Evolutionary conservation across 2,113 vertebrate genomes (phyloP).

Genomic region (Tragelaphus scriptus): DNA sequence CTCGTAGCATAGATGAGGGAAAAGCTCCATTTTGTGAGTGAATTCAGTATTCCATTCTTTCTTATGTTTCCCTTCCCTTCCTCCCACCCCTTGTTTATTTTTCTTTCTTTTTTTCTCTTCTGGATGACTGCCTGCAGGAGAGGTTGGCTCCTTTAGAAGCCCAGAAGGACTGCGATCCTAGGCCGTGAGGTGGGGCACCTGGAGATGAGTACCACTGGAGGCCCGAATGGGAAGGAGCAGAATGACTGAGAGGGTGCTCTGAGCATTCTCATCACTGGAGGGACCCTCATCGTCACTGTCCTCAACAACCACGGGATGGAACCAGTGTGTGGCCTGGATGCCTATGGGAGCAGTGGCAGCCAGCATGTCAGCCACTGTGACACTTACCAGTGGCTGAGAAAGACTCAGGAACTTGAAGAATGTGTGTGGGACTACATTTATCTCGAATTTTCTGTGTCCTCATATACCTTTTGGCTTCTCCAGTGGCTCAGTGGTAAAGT

Average conservation of each 20-base stretch:
- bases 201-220: conserved; percentile 86
- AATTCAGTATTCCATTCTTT: conserved; percentile 50
- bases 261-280: conserved; percentile 78
- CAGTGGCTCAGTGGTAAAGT: background rate
- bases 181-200: conserved; percentile 82
- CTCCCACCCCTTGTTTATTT: background rate
- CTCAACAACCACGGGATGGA: conserved; percentile 89
- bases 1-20: conserved; percentile 23
- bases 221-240: conserved; percentile 84
- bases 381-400: conserved; percentile 81
- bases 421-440: background rate
- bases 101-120: background rate
- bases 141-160: conserved; percentile 82
- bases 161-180: conserved; percentile 86
- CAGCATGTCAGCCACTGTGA: conserved; percentile 90
- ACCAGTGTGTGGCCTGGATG: conserved; percentile 90
- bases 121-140: background rate
- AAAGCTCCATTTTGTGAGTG: conserved; percentile 51
- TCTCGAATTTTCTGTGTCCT: background rate
- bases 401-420: background rate
- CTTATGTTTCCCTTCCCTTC: background rate
- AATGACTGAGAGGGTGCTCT: conserved; percentile 64
- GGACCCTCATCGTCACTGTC: conserved; percentile 79
- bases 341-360: conserved; percentile 86
- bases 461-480: background rate